These are phyloP conservation scores for Dioctria linearis DNA, from an alignment of 2,888 invertebrate species.

Conservation along the genomic window DNA sequence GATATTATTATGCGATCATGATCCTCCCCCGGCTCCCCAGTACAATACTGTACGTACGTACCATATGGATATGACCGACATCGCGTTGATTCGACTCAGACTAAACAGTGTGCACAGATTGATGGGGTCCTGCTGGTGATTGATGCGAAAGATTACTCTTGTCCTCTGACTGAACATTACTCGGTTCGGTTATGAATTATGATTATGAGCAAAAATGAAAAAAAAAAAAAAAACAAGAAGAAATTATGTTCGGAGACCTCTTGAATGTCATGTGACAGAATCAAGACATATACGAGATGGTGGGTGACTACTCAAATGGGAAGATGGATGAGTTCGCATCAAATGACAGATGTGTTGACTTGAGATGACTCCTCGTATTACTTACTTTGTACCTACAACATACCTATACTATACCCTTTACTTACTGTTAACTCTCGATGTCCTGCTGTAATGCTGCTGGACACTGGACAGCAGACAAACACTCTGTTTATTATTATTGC, in stretches of 20 bases:
- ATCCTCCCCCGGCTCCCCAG: neutral
- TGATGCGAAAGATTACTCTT: constrained; percentile 12
- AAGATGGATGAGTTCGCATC: constrained; percentile 48
- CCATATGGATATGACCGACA: too few species aligned
- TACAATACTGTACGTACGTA: too few species aligned
- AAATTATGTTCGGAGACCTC: too few species aligned
- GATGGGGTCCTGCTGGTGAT: neutral
- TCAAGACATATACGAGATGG: neutral
- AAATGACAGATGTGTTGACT: constrained; percentile 36
- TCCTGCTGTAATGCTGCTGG: neutral
- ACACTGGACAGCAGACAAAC: neutral
- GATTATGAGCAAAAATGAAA: too few species aligned
- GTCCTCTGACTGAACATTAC: neutral
- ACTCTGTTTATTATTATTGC: neutral
- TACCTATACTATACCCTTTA: too few species aligned
- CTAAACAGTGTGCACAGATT: neutral
- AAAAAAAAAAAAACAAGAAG: too few species aligned
- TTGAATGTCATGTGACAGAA: neutral
- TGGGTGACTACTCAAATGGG: neutral
- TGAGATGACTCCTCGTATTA: constrained; percentile 26
- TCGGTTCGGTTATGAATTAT: constrained; percentile 5
- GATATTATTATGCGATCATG: constrained; percentile 21
- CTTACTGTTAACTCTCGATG: constrained; percentile 1
- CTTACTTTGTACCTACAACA: neutral
- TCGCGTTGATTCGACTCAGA: too few species aligned